Conservation (phyloP, 1,140 invertebrate species). For the Caligus rogercresseyi region DNA sequence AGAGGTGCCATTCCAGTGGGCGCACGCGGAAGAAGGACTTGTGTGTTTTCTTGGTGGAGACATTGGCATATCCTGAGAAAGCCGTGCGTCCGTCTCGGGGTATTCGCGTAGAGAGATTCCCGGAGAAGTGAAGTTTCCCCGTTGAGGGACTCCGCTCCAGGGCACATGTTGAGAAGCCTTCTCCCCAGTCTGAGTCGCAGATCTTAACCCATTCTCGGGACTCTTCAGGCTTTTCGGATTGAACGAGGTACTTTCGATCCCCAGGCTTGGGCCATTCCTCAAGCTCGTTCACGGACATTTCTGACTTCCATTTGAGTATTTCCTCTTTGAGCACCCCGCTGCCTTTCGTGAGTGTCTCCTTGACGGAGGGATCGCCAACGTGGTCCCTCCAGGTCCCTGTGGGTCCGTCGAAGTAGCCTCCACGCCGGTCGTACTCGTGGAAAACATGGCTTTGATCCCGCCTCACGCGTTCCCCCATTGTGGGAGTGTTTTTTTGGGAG, state of each 20-base stretch:
- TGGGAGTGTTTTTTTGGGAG: neutral
- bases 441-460: neutral
- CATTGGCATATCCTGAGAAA: slow-evolving; percentile 23
- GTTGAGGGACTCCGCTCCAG: slow-evolving; percentile 35
- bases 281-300: neutral
- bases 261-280: neutral
- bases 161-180: slow-evolving; percentile 52
- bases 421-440: neutral
- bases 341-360: neutral
- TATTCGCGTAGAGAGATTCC: slow-evolving; percentile 44
- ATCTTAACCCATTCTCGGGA: slow-evolving; percentile 54
- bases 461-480: neutral
- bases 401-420: neutral
- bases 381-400: slow-evolving; percentile 5
- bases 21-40: slow-evolving; percentile 61
- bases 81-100: slow-evolving; percentile 51
- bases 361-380: neutral
- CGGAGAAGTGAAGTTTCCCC: slow-evolving; percentile 56
- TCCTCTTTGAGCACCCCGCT: neutral
- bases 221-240: slow-evolving; percentile 32
- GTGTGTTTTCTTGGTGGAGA: slow-evolving; percentile 27
- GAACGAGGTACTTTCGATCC: neutral
- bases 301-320: neutral
- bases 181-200: slow-evolving; percentile 53
- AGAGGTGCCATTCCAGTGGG: slow-evolving; percentile 50